A percentile compares a stretch with the other conserved stretches of the same genome.
phyloP scores from a whole-genome alignment of 2,797 vertebrate genomes.

The Sternotherus odoratus region DNA sequence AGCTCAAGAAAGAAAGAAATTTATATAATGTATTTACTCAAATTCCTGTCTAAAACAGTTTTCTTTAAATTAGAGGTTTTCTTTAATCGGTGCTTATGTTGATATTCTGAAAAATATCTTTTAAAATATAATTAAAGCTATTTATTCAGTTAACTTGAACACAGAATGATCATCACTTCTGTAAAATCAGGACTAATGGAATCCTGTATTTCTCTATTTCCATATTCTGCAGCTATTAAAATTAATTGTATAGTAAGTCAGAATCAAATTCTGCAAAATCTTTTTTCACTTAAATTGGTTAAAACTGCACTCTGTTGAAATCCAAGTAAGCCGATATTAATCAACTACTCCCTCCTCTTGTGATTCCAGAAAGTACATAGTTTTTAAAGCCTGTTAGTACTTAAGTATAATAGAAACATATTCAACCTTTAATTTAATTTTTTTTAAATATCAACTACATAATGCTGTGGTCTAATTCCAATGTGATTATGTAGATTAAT shows the following conservation, averaged over 20 bases:
- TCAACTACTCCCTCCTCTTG: background rate
- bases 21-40: background rate
- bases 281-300: background rate
- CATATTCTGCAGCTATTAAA: background rate
- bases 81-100: background rate
- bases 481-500: conserved; percentile 35
- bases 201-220: background rate
- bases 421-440: conserved; percentile 42
- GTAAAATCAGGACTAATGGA: background rate
- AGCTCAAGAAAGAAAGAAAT: background rate
- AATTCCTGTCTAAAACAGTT: background rate
- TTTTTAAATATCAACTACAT: conserved; percentile 26
- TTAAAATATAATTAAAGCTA: background rate
- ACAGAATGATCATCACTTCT: background rate
- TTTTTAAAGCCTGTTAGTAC: background rate
- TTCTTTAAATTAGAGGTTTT: background rate
- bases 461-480: conserved; percentile 20
- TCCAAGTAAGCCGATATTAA: background rate
- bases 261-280: background rate
- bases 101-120: background rate
- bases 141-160: background rate
- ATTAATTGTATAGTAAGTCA: background rate
- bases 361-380: background rate
- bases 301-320: conserved; percentile 29
- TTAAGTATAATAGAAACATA: conserved; percentile 41